Evolutionary conservation across 2,888 invertebrate genomes (phyloP).

Genomic region (Volucella inanis): DNA sequence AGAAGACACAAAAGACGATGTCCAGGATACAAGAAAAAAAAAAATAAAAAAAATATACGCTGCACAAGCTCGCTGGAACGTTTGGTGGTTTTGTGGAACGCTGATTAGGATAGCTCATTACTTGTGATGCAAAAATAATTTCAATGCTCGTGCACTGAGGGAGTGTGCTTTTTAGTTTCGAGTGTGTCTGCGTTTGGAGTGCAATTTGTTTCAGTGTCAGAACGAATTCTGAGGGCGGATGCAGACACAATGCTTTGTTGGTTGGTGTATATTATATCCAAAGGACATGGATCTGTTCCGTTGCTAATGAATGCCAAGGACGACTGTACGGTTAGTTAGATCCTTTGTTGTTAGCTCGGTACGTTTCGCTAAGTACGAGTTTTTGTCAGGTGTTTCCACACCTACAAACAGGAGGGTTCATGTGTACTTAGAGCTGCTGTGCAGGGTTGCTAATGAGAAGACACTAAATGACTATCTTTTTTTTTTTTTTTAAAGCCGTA

Average conservation of each 20-base stretch:
- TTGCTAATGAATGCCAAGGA: slow-evolving; percentile 68
- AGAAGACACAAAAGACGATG: slow-evolving; percentile 33
- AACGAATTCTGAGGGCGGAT: slow-evolving; percentile 23
- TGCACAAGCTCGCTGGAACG: background rate
- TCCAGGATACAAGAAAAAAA: background rate
- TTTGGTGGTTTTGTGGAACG: slow-evolving; percentile 14
- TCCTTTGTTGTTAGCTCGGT: slow-evolving; percentile 14
- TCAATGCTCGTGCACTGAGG: slow-evolving; percentile 11
- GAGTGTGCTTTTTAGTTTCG: background rate
- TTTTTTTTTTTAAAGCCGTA: too few species aligned
- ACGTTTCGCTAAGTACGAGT: slow-evolving; percentile 43
- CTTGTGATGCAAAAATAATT: slow-evolving; percentile 65
- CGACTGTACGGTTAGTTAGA: slow-evolving; percentile 27
- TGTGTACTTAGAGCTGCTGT: too few species aligned
- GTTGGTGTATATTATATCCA: slow-evolving; percentile 21
- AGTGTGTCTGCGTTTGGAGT: slow-evolving; percentile 26
- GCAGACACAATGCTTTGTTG: slow-evolving; percentile 11
- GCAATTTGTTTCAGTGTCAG: slow-evolving; percentile 66
- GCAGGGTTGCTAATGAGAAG: too few species aligned
- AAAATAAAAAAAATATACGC: too few species aligned
- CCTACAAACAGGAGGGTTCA: too few species aligned
- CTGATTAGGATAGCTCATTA: slow-evolving; percentile 74
- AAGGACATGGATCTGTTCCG: slow-evolving; percentile 13
- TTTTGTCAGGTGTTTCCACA: slow-evolving; percentile 11
- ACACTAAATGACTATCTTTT: too few species aligned